Percentiles rank a stretch among this genome's conserved stretches.
These are phyloP conservation scores for Serripes groenlandicus DNA, from an alignment of 2,888 invertebrate genomes.

Conservation along the genomic window DNA sequence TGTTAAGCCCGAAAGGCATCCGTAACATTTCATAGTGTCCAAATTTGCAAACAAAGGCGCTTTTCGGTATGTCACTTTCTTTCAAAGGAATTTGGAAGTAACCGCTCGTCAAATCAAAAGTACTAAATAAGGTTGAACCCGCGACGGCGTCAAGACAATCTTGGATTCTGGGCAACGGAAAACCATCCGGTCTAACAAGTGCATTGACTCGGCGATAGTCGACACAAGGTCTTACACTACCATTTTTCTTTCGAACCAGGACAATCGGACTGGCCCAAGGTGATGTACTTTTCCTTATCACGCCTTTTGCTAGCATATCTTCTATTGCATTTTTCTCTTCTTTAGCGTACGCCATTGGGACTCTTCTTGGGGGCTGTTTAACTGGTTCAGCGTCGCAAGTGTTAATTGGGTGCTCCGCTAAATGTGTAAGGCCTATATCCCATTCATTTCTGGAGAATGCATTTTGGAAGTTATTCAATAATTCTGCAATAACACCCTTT, in stretches of 20 bases:
- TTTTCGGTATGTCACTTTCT: conserved; percentile 16
- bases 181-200: conserved; percentile 2
- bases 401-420: conserved; percentile 31
- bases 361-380: conserved; percentile 28
- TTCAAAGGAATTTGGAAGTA: conserved; percentile 25
- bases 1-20: conserved; percentile 24
- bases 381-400: conserved; percentile 22
- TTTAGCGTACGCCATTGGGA: conserved; percentile 14
- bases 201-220: conserved; percentile 28
- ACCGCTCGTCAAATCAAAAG: conserved; percentile 18
- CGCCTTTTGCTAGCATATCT: conserved; percentile 20
- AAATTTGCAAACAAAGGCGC: conserved; percentile 28
- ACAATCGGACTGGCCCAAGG: conserved; percentile 42
- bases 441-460: conserved; percentile 26
- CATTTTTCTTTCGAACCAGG: conserved; percentile 16
- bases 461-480: conserved; percentile 14
- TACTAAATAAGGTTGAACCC: neutral
- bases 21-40: conserved; percentile 12
- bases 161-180: conserved; percentile 3
- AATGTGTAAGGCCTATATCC: conserved; percentile 31
- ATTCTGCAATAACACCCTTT: neutral
- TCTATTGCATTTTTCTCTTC: conserved; percentile 31
- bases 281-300: conserved; percentile 26
- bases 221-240: conserved; percentile 13
- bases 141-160: conserved; percentile 11